phyloP scores from a whole-genome alignment of 2,888 invertebrate genomes.

The Operophtera brumata region DNA sequence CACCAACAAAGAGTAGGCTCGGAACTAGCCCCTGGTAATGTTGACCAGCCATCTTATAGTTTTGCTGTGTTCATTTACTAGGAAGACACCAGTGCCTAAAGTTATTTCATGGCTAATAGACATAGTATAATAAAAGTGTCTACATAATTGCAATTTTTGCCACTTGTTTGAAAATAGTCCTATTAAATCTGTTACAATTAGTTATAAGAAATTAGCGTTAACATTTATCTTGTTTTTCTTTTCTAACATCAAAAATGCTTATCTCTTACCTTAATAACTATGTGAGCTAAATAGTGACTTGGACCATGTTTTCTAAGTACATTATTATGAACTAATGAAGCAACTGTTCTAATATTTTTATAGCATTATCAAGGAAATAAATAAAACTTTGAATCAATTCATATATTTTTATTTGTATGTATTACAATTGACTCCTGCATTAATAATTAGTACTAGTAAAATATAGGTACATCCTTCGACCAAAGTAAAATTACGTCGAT shows the following conservation, averaged over 20 bases:
- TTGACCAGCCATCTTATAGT: not conserved
- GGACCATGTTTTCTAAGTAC: constrained; percentile 2
- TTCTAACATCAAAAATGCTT: not conserved
- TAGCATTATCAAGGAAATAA: constrained; percentile 10
- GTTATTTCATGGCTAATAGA: no score
- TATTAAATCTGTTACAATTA: constrained; percentile 17
- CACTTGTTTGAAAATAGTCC: not conserved
- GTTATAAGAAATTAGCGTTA: constrained; percentile 12
- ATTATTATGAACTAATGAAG: constrained; percentile 12
- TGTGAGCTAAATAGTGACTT: not conserved
- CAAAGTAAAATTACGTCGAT: no score
- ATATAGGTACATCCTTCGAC: no score
- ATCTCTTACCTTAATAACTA: constrained; percentile 9
- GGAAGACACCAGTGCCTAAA: not conserved
- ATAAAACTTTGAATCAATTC: constrained; percentile 13
- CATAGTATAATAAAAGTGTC: no score
- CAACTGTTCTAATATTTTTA: constrained; percentile 6
- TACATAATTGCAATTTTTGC: no score
- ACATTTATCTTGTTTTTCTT: not conserved
- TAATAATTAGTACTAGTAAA: not conserved
- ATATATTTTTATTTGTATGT: constrained; percentile 6
- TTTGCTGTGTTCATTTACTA: not conserved
- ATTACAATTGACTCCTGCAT: not conserved
- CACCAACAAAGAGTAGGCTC: constrained; percentile 29
- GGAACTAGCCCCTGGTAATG: not conserved